These are phyloP conservation scores for Riparia riparia DNA, from an alignment of 2,113 vertebrate species.

Conservation along the genomic window DNA sequence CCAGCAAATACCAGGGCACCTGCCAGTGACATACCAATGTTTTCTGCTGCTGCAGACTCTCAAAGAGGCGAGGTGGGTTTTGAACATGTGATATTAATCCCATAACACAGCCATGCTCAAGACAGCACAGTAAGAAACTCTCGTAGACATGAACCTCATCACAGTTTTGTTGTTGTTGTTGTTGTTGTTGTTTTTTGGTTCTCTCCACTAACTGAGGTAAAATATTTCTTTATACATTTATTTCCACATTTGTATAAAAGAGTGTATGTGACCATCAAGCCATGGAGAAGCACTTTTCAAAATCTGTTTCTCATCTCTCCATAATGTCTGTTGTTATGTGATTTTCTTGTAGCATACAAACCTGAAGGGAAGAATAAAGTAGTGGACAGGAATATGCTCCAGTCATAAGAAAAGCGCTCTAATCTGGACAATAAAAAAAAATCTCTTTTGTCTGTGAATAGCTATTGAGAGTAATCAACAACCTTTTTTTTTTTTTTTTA, in stretches of 20 bases:
- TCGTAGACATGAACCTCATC: neutral
- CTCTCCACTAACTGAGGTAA: neutral
- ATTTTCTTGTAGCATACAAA: neutral
- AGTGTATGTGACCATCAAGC: neutral
- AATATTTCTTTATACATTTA: neutral
- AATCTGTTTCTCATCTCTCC: neutral
- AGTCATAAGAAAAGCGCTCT: neutral
- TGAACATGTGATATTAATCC: neutral
- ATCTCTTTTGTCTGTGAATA: neutral
- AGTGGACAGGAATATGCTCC: neutral
- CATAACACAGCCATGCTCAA: neutral
- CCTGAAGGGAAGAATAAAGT: neutral
- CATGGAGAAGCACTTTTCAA: neutral
- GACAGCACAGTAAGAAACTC: neutral
- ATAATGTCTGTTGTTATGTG: neutral
- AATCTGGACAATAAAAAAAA: neutral
- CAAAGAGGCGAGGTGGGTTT: neutral
- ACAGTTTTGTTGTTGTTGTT: too few relatives aligned
- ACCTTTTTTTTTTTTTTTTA: neutral
- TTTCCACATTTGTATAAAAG: neutral
- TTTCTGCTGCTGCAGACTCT: neutral
- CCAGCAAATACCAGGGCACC: constrained; percentile 22
- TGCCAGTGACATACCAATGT: neutral
- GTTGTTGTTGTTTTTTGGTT: too few relatives aligned
- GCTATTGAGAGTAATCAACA: neutral